Conservation (phyloP, 2,888 invertebrate genomes). For the Molanna angustata region DNA sequence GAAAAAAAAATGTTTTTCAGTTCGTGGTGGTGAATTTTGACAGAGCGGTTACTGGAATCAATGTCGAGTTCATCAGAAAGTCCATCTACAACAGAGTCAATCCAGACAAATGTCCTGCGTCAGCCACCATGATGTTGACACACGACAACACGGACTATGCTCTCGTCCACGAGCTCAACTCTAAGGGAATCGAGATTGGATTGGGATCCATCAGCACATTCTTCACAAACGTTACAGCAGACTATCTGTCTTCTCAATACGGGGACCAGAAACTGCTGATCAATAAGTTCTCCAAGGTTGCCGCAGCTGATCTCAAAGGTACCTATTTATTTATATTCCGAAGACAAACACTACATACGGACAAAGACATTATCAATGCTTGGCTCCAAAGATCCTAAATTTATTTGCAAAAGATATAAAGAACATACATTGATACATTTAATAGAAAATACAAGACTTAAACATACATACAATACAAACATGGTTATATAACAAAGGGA, state of each 20-base stretch:
- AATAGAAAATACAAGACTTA: no score
- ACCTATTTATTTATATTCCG: no score
- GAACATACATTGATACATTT: no score
- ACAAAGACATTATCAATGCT: no score
- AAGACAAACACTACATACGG: no score
- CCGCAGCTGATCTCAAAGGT: no score
- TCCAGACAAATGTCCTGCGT: constrained; percentile 61
- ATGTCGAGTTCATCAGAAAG: constrained; percentile 54
- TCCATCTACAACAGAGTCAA: constrained; percentile 55
- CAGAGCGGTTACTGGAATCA: constrained; percentile 58
- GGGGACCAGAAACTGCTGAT: not conserved
- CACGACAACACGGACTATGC: constrained; percentile 72
- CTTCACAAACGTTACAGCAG: not conserved
- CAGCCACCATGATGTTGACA: constrained; percentile 67
- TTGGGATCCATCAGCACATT: constrained; percentile 62
- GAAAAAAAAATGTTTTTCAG: constrained; percentile 42
- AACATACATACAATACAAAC: no score
- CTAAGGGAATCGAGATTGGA: constrained; percentile 63
- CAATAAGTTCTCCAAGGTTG: no score
- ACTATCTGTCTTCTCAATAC: not conserved
- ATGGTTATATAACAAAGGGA: no score
- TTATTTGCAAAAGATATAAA: no score
- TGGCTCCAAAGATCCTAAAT: no score
- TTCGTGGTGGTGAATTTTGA: constrained; percentile 67
- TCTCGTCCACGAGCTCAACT: constrained; percentile 58